phyloP scores from a whole-genome alignment of 2,113 vertebrate species.

The Myocastor coypus region DNA sequence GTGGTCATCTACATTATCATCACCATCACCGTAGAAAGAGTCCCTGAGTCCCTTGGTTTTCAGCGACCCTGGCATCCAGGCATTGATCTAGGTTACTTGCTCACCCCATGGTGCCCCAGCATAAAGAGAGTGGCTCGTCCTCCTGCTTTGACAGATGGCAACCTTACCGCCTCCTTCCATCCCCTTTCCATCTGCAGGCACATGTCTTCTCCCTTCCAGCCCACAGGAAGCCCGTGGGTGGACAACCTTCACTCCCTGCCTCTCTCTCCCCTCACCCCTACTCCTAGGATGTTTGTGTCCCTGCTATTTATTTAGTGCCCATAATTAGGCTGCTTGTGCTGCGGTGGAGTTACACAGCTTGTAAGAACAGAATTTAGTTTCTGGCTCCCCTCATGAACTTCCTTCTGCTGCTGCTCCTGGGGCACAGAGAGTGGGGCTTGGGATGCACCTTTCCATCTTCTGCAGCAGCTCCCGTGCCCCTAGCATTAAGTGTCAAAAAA shows the following conservation, averaged over 20 bases:
- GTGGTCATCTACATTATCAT: neutral
- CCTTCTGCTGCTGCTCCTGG: neutral
- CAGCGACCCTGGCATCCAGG: neutral
- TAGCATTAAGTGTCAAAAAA: neutral
- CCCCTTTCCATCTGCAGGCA: neutral
- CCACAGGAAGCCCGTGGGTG: neutral
- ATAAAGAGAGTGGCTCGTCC: neutral
- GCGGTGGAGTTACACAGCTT: constrained; percentile 15
- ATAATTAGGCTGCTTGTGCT: constrained; percentile 65
- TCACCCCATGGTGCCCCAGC: neutral
- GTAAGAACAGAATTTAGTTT: constrained; percentile 64
- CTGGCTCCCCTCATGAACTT: neutral
- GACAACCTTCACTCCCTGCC: neutral
- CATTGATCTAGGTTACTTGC: rapidly evolving
- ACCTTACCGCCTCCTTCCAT: neutral
- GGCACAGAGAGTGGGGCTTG: neutral
- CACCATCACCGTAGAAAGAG: neutral
- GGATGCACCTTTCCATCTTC: neutral
- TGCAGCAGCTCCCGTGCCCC: neutral
- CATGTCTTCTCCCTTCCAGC: neutral
- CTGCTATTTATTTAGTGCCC: constrained; percentile 60
- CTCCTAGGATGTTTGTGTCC: constrained; percentile 58
- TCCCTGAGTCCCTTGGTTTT: neutral
- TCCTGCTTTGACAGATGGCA: neutral
- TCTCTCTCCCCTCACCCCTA: neutral